Evolutionary conservation across 2,797 vertebrate genomes (phyloP), one percentile per base, ranked within the genome.

Genomic region (Ptychadena robeensis): DNA sequence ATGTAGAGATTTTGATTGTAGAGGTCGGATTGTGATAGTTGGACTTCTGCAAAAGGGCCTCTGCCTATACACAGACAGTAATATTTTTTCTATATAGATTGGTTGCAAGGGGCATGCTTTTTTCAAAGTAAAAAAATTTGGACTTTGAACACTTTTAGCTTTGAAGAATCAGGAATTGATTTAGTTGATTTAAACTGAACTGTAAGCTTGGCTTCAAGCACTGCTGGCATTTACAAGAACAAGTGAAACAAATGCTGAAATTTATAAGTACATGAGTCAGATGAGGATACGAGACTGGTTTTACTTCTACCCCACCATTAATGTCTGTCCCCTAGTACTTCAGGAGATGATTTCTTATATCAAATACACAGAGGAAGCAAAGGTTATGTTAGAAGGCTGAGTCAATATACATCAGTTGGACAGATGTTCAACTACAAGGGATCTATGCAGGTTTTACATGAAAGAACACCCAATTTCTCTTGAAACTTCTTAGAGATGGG

Each of bases 401-500:
- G 67, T 82, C 81, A 82, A 37, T 82, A 78, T 72, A 27, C 57
- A 64, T 77, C 67, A 70, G 64, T 25, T 48, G 57, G 48, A 35
- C 66, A 71, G 67, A 38, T 15, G 65, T 59, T 72, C 68, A 38
- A 35, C 14, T 82, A 61, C 34, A 65, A 37, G 67, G 34, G 37
- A 64, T 34, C 57, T 35, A 44, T 79, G n/a, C n/a, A 35, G 44
- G 67, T 77, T 72, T 77, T 37, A 71, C 65, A 82, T 77, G 38
- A 64, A 82, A 82, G 72, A 53, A 65, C 35, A 71, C 57, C 59
- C 73, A 68, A 63, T 75, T 59, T 82, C 65, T 82, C 73, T 69
- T 82, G 72, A 76, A 76, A 76, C 18, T 37, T 71, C 73, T 77
- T 30, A 71, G 34, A 73, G 30, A 31, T 77, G 30, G 64, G 66